Evolutionary conservation across 1,140 invertebrate genomes (phyloP).

Genomic region (Oedothorax gibbosus): DNA sequence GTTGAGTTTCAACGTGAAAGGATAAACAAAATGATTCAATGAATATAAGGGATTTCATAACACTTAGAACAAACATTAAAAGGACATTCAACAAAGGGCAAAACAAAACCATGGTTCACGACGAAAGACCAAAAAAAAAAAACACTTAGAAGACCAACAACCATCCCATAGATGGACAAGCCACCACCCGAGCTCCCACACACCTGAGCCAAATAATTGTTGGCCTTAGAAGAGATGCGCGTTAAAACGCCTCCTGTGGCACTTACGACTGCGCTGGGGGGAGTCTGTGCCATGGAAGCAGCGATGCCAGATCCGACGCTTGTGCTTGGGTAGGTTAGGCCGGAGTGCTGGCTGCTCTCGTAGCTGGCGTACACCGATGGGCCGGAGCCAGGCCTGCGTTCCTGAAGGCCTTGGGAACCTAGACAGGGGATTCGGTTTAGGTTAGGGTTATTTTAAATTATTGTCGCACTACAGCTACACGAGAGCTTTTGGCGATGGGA

Average conservation of each 20-base stretch:
- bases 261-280: slow-evolving; percentile 64
- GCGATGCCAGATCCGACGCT: slow-evolving; percentile 75
- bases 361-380: slow-evolving; percentile 79
- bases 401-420: slow-evolving; percentile 58
- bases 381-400: slow-evolving; percentile 73
- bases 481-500: too few relatives aligned
- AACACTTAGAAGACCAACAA: too few relatives aligned
- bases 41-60: too few relatives aligned
- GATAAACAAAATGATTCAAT: too few relatives aligned
- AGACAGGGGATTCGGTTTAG: neutral
- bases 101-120: too few relatives aligned
- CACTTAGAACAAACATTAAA: too few relatives aligned
- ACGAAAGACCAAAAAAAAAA: too few relatives aligned
- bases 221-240: slow-evolving; percentile 62
- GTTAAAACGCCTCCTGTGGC: slow-evolving; percentile 65
- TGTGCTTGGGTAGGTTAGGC: slow-evolving; percentile 77
- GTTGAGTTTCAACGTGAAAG: too few relatives aligned
- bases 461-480: too few relatives aligned
- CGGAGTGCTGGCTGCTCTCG: slow-evolving; percentile 73
- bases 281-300: slow-evolving; percentile 75
- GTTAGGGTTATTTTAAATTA: too few relatives aligned
- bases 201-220: slow-evolving; percentile 63
- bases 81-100: too few relatives aligned
- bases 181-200: neutral
- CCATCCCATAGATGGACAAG: too few relatives aligned